These are phyloP conservation scores for Pseudochirops cupreus DNA, from an alignment of 2,797 vertebrate genomes.

Conservation along the genomic window DNA sequence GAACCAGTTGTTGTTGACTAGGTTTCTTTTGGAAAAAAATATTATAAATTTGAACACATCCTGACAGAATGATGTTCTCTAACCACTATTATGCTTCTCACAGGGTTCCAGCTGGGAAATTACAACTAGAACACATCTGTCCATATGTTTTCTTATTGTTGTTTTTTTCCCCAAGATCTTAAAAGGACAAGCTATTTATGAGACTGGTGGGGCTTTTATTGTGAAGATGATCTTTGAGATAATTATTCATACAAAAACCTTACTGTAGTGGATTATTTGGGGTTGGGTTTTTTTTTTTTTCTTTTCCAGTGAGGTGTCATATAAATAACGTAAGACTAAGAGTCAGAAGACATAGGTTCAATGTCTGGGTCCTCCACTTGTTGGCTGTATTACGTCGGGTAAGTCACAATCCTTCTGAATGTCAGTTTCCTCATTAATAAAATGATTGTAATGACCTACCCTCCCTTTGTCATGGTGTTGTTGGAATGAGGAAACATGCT, in stretches of 20 bases:
- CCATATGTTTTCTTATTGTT: slow-evolving; percentile 55
- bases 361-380: not conserved
- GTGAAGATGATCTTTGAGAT: slow-evolving; percentile 80
- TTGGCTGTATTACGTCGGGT: not conserved
- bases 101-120: slow-evolving; percentile 77
- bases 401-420: not conserved
- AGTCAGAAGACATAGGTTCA: not conserved
- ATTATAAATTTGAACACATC: slow-evolving; percentile 63
- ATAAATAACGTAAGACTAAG: not conserved
- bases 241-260: slow-evolving; percentile 80
- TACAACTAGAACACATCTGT: slow-evolving; percentile 79
- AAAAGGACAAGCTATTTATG: slow-evolving; percentile 81
- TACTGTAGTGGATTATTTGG: not conserved
- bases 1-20: slow-evolving; percentile 68
- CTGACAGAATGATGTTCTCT: slow-evolving; percentile 62
- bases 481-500: not conserved
- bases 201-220: slow-evolving; percentile 73
- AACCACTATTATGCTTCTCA: slow-evolving; percentile 59
- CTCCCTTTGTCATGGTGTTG: not conserved
- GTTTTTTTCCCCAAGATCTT: slow-evolving; percentile 70
- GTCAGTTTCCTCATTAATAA: not conserved
- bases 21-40: slow-evolving; percentile 50
- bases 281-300: not conserved
- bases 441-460: not conserved
- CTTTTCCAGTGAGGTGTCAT: not conserved